A percentile compares a stretch with the other conserved stretches of the same genome.
These are phyloP conservation scores for Anseranas semipalmata DNA, from an alignment of 2,113 vertebrate genomes.

Conservation along the genomic window DNA sequence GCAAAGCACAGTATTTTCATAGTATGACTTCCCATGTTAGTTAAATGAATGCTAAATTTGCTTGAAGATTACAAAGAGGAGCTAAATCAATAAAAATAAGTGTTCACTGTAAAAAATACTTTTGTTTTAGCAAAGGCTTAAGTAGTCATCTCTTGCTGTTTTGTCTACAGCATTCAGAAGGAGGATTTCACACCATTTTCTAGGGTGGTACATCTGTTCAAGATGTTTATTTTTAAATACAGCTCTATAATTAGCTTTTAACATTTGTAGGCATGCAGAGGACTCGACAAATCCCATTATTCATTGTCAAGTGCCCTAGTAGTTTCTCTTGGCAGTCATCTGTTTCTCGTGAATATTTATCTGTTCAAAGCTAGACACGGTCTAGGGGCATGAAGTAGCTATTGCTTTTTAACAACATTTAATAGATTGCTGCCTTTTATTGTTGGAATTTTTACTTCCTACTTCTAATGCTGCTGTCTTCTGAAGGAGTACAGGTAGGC, in stretches of 20 bases:
- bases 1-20: neutral
- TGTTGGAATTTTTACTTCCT: neutral
- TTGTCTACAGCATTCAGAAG: neutral
- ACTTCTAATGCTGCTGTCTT: neutral
- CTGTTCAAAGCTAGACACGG: neutral
- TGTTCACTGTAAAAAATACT: neutral
- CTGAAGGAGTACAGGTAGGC: neutral
- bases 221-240: slow-evolving; percentile 1
- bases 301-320: slow-evolving; percentile 18
- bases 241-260: slow-evolving; percentile 24
- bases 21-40: neutral
- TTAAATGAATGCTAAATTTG: neutral
- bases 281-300: slow-evolving; percentile 20
- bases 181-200: slow-evolving; percentile 21
- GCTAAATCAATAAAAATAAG: neutral
- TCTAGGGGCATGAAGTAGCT: neutral
- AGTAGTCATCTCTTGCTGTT: neutral
- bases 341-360: slow-evolving; percentile 18
- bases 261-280: neutral
- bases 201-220: slow-evolving; percentile 32
- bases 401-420: neutral
- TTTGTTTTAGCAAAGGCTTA: neutral
- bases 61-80: neutral
- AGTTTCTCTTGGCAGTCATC: neutral
- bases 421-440: neutral